Evolutionary conservation across 2,113 vertebrate species (phyloP), one percentile per base, ranked within the genome.

Genomic region (Neotragus moschatus): DNA sequence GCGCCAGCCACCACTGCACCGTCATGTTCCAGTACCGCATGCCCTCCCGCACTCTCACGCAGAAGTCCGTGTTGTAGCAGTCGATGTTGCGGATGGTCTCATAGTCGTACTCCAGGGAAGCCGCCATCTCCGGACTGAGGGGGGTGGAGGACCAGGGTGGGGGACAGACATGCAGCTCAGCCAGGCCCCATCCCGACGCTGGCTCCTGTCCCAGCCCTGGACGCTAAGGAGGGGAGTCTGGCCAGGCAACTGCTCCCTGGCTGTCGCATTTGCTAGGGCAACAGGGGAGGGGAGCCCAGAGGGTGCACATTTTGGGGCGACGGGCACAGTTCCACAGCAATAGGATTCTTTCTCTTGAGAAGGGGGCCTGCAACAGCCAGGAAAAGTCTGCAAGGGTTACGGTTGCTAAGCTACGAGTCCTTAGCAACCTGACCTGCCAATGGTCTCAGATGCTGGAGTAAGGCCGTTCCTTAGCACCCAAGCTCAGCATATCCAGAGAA

Each of bases 21-120:
- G 99, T 99, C 99, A 99, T 99, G 98, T 99, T 99, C 99, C 99
- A 99, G 98, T 99, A 99, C 12, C 99, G 99, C 99, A 99, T 99
- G 80, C 99, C 99, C 3, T 99, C 99, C 33, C 99, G 99, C 96
- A 99, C 99, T 61, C 99, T 99, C 90, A 99, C 98, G 49, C 99
- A 99, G 99, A 99, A 99, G 98, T 99, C 99, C 0, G 99, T 99
- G 98, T 99, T 98, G 91, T 99, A 99, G 92, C 99, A 99, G 98
- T 99, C 99, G 21, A 99, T 99, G 99, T 99, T 99, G 97, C 99
- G 99, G 98, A 99, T 98, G 85, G 99, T 99, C 98, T 98, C 99
- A 91, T 99, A 99, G 98, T 99, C 99, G n/a, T 99, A 99, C 53
- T 98, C 98, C 82, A 95, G 33, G 92, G 94, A 88, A 19, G 93